A percentile compares a stretch with the other conserved stretches of the same genome.
These are phyloP conservation scores for Apostichopus parvimensis DNA, from an alignment of 35 echinoderm and acorn worm genomes.

Conservation along the genomic window DNA sequence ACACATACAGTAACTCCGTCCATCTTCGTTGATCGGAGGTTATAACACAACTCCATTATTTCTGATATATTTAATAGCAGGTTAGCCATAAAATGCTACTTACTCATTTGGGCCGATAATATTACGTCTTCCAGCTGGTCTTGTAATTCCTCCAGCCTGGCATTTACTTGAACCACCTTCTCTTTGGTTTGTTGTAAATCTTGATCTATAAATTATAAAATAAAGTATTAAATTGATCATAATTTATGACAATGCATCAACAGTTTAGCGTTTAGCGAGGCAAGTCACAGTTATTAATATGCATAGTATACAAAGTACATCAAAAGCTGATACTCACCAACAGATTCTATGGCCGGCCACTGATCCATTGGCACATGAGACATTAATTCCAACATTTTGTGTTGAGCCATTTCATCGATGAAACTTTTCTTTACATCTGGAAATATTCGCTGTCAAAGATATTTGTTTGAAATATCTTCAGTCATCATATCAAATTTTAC, in stretches of 20 bases:
- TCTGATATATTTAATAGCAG: too few species aligned
- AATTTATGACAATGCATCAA: too few species aligned
- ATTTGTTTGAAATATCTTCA: too few species aligned
- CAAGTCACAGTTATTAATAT: too few species aligned
- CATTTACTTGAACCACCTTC: neutral
- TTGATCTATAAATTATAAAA: neutral
- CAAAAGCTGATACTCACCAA: neutral
- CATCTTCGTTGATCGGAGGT: too few species aligned
- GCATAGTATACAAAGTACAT: too few species aligned
- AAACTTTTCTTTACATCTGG: conserved; percentile 29
- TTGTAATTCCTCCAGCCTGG: conserved; percentile 16
- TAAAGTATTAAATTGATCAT: too few species aligned
- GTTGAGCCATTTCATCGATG: neutral
- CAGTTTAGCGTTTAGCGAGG: too few species aligned
- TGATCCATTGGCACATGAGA: neutral
- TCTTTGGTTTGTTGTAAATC: conserved; percentile 17
- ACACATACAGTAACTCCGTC: too few species aligned
- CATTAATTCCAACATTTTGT: neutral
- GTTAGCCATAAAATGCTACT: neutral
- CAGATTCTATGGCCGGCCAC: neutral
- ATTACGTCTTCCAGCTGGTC: conserved; percentile 16
- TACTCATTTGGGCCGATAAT: conserved; percentile 25
- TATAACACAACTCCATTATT: too few species aligned
- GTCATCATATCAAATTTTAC: too few species aligned
- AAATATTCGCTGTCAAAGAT: neutral